phyloP scores from a whole-genome alignment of 2,797 vertebrate species.

The Coendou prehensilis region DNA sequence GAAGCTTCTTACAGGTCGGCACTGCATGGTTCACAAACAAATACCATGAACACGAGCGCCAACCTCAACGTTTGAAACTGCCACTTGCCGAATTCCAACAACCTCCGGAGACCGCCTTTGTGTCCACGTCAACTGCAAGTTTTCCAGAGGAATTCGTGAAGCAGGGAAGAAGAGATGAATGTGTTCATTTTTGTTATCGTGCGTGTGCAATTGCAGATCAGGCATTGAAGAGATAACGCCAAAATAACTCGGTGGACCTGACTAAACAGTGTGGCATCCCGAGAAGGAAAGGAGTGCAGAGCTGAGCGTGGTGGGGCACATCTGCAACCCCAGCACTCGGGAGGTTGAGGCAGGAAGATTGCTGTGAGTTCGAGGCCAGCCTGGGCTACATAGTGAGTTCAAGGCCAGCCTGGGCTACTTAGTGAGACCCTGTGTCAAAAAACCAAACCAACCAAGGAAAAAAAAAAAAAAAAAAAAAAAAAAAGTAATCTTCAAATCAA shows the following conservation, averaged over 20 bases:
- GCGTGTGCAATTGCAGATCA: background rate
- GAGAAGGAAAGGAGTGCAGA: background rate
- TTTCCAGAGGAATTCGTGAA: background rate
- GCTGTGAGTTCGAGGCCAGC: background rate
- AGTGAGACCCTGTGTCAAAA: background rate
- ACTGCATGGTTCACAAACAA: conserved; percentile 88
- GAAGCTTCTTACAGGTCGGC: conserved; percentile 93
- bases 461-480: too few species aligned
- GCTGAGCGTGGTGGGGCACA: too few species aligned
- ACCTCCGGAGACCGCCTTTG: background rate
- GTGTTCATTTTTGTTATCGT: background rate
- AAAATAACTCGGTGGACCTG: background rate
- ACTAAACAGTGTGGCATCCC: fast-evolving
- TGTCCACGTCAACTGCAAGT: background rate
- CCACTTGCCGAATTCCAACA: background rate
- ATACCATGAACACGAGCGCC: background rate
- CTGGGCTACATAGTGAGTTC: too few species aligned
- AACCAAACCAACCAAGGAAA: background rate
- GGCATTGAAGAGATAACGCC: background rate
- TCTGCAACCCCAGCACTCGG: background rate
- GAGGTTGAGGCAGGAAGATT: background rate
- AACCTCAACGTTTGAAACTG: background rate
- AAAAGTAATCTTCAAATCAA: fast-evolving
- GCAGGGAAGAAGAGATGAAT: background rate
- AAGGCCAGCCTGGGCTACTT: background rate